Percentiles rank a stretch among this genome's conserved stretches.
phyloP scores from a whole-genome alignment of 2,888 invertebrate species.

The Eustalomyia histrio region DNA sequence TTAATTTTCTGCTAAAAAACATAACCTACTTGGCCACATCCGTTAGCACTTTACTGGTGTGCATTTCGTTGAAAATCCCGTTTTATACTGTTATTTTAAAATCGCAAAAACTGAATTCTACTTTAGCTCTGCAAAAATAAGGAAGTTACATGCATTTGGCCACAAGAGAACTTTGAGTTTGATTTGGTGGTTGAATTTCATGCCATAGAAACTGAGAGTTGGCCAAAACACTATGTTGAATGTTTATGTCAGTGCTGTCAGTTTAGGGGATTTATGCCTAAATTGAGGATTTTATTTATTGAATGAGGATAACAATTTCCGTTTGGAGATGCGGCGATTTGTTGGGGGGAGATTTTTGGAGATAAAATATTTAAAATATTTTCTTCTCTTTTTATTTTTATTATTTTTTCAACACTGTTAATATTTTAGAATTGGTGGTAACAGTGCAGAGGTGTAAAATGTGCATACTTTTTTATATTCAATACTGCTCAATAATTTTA shows the following conservation, averaged over 20 bases:
- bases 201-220: conserved; percentile 38
- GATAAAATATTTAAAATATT: too few relatives aligned
- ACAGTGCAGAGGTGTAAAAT: too few relatives aligned
- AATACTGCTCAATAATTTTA: too few relatives aligned
- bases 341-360: too few relatives aligned
- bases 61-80: conserved; percentile 60
- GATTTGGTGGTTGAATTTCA: conserved; percentile 27
- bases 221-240: conserved; percentile 17
- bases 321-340: too few relatives aligned
- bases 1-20: conserved; percentile 13
- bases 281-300: too few relatives aligned
- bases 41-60: conserved; percentile 57
- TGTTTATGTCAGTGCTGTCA: background rate
- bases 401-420: too few relatives aligned
- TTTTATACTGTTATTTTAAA: conserved; percentile 59
- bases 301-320: too few relatives aligned
- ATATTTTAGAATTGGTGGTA: too few relatives aligned
- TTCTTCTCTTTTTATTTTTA: too few relatives aligned
- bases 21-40: conserved; percentile 56
- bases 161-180: conserved; percentile 43
- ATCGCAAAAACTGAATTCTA: conserved; percentile 38
- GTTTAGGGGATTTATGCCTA: too few relatives aligned
- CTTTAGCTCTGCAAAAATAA: conserved; percentile 36
- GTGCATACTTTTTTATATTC: too few relatives aligned
- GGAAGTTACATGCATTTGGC: conserved; percentile 55